Evolutionary conservation across 2,797 vertebrate genomes (phyloP), one percentile per base, ranked within the genome.

Genomic region (Adrianichthys oophorus): DNA sequence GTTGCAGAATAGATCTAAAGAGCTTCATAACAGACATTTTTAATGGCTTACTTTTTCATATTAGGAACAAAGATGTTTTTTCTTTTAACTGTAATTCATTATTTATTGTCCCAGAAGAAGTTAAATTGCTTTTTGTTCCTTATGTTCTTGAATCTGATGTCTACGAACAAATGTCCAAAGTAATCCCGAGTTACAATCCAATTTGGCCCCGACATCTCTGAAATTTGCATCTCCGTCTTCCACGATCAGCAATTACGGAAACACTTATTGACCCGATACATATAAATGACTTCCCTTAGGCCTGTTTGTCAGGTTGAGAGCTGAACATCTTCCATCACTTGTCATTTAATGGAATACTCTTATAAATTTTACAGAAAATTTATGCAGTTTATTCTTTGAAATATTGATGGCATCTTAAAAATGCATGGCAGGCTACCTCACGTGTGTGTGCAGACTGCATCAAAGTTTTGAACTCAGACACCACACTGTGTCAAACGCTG

Each of bases 321-420:
- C 19, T 37, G 32, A 37, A 57, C 26, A 23, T 44, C 17, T n/a
- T 6, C 40, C 7, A 41, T 60, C 41, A 51, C 29, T 41, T 24
- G 41, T 52, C 52, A 51, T 68, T 42, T 53, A 52, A 64, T 50
- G 17, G 37, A 32, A 2, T 21, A 15, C 41, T 19, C 45, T 74
- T 65, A 83, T 89, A 56, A 84, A 89, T 82, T 77, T 82, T 80
- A 61, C 52, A 56, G 21, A 70, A 26, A 32, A 61, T 54, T 23
- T 67, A 83, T 54, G 68, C 52, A 48, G 52, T 65, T 64, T 65
- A 62, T 62, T 62, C 21, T 50, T 53, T 83, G 23, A 78, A 83
- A 84, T 62, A 82, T 75, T 74, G 1, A 81, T 54, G 18, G 29
- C 41, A 12, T 64, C 15, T 41, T 43, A 53, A 41, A 59, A 56